A percentile compares a stretch with the other conserved stretches of the same genome.
Evolutionary conservation across 2,113 vertebrate genomes (phyloP).

Genomic region (Poicephalus meyeri): DNA sequence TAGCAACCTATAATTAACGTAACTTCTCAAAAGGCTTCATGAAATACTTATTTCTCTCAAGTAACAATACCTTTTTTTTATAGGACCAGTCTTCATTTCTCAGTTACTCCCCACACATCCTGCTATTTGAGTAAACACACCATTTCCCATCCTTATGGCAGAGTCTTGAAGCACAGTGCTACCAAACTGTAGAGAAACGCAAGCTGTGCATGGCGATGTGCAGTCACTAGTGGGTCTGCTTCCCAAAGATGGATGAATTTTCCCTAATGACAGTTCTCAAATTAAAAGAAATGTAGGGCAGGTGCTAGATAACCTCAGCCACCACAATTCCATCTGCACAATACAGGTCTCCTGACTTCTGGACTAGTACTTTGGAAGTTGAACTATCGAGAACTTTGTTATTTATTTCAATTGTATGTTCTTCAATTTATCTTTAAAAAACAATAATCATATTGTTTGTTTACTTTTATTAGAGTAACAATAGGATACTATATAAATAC

Average conservation of each 20-base stretch:
- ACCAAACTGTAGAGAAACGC: background rate
- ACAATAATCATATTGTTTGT: background rate
- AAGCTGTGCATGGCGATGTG: background rate
- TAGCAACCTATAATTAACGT: background rate
- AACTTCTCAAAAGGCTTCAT: background rate
- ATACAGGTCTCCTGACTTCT: background rate
- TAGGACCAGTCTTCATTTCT: background rate
- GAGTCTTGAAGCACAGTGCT: background rate
- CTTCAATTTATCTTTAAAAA: background rate
- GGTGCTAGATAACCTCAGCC: background rate
- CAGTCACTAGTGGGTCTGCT: background rate
- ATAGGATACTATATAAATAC: background rate
- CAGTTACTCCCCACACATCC: slow-evolving; percentile 9
- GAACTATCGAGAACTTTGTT: background rate
- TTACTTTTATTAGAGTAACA: background rate
- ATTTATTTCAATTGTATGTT: background rate
- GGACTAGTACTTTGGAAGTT: background rate
- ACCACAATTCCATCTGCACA: background rate
- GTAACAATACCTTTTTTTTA: slow-evolving; percentile 25
- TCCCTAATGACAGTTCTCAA: background rate
- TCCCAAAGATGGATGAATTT: background rate
- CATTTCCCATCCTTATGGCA: background rate
- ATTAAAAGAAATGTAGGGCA: background rate
- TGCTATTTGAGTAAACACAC: background rate
- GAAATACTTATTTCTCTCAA: background rate